phyloP scores from a whole-genome alignment of 2,888 invertebrate species.

The Rhodophaea formosa region DNA sequence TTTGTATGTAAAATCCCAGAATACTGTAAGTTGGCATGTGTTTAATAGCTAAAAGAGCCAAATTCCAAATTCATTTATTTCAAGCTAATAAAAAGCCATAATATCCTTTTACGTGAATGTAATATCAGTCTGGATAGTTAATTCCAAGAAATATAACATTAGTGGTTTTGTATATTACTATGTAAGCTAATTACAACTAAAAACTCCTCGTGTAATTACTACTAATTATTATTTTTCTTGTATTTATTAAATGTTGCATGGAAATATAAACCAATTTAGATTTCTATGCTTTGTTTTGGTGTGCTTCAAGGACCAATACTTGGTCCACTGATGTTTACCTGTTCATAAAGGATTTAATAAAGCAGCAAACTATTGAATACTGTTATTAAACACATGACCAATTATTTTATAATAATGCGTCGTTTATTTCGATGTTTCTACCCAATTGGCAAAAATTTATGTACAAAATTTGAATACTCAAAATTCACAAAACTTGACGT shows the following conservation, averaged over 20 bases:
- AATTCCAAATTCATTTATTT: too few relatives aligned
- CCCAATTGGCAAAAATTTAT: constrained; percentile 1
- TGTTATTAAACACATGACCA: constrained; percentile 7
- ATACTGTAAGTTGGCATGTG: constrained; percentile 4
- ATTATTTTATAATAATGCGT: constrained; percentile 16
- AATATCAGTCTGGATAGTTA: too few relatives aligned
- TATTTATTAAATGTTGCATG: too few relatives aligned
- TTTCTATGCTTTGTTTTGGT: too few relatives aligned
- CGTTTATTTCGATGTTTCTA: constrained; percentile 1
- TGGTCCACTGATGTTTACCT: neutral
- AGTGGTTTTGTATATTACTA: too few relatives aligned
- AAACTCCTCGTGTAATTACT: too few relatives aligned
- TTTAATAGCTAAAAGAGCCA: neutral
- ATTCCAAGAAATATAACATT: too few relatives aligned
- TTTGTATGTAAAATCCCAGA: neutral
- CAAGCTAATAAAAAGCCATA: too few relatives aligned
- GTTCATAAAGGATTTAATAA: neutral
- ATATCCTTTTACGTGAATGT: too few relatives aligned
- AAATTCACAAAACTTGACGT: constrained; percentile 3
- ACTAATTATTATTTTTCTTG: too few relatives aligned
- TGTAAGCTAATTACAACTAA: too few relatives aligned
- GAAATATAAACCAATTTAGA: too few relatives aligned
- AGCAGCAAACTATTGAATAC: neutral
- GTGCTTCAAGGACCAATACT: neutral
- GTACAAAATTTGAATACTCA: constrained; percentile 7